These are phyloP conservation scores for Agrypnus murinus DNA, from an alignment of 2,888 invertebrate species.

Conservation along the genomic window DNA sequence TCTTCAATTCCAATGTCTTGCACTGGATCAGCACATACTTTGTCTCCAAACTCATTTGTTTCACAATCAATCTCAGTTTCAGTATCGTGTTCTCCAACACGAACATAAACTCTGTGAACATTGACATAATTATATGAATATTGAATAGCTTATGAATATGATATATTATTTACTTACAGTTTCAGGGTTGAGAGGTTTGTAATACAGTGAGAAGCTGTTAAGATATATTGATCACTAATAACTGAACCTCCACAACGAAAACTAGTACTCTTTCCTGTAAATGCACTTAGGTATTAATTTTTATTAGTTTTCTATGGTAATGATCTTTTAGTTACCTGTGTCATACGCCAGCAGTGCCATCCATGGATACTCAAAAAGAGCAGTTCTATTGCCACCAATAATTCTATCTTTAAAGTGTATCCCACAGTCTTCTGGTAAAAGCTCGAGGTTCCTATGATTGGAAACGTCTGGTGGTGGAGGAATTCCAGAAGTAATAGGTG, in stretches of 20 bases:
- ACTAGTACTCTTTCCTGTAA: conserved; percentile 20
- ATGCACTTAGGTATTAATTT: not conserved
- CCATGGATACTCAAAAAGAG: conserved; percentile 82
- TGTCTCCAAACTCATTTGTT: conserved; percentile 54
- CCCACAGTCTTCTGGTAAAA: conserved; percentile 23
- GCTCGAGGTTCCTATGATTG: conserved; percentile 22
- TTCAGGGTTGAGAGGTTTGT: conserved; percentile 59
- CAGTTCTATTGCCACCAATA: conserved; percentile 75
- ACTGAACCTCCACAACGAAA: conserved; percentile 73
- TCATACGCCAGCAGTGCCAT: conserved; percentile 80
- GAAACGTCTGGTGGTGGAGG: conserved; percentile 21
- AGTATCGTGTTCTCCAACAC: conserved; percentile 78
- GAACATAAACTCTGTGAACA: conserved; percentile 69
- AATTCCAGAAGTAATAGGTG: not conserved
- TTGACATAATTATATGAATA: not conserved
- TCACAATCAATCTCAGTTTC: conserved; percentile 70
- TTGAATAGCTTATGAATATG: not conserved
- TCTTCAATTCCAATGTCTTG: conserved; percentile 73
- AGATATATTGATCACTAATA: conserved; percentile 73
- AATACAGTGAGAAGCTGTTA: conserved; percentile 77
- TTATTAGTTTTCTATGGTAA: too few species aligned
- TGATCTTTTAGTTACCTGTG: conserved; percentile 48
- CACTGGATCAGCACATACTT: conserved; percentile 69
- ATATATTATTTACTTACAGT: conserved; percentile 61
- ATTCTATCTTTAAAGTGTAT: not conserved